Conservation (phyloP, 2,888 invertebrate species). For the Erannis defoliaria region DNA sequence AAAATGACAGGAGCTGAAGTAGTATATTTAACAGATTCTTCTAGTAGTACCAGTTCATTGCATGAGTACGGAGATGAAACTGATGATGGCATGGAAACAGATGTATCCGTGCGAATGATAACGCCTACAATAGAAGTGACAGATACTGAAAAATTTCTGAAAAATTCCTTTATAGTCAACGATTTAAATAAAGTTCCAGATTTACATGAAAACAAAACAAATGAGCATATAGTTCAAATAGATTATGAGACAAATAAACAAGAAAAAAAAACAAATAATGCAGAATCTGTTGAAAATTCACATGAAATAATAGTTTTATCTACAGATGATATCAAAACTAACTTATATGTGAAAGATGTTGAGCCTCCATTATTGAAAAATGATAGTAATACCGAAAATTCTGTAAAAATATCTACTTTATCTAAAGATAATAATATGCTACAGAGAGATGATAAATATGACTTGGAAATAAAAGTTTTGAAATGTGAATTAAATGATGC, state of each 20-base stretch:
- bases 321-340: constrained; percentile 74
- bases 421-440: constrained; percentile 24
- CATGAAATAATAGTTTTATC: constrained; percentile 77
- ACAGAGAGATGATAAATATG: constrained; percentile 54
- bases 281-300: constrained; percentile 30
- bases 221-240: constrained; percentile 36
- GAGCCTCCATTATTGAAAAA: constrained; percentile 32
- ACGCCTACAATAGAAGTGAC: constrained; percentile 84
- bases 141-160: constrained; percentile 75
- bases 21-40: constrained; percentile 89
- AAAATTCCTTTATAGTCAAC: constrained; percentile 62
- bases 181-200: constrained; percentile 23
- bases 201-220: constrained; percentile 10
- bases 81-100: constrained; percentile 77
- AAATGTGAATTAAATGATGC: constrained; percentile 82
- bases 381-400: constrained; percentile 22
- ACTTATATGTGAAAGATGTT: constrained; percentile 75
- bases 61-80: constrained; percentile 83
- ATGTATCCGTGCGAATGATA: constrained; percentile 79
- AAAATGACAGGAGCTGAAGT: constrained; percentile 88
- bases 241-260: constrained; percentile 32
- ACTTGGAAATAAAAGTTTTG: constrained; percentile 76
- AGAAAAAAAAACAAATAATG: constrained; percentile 15
- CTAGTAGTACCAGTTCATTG: constrained; percentile 88
- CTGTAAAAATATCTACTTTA: constrained; percentile 7